phyloP scores from a whole-genome alignment of 2,888 invertebrate species.

The Melinopterus prodromus region DNA sequence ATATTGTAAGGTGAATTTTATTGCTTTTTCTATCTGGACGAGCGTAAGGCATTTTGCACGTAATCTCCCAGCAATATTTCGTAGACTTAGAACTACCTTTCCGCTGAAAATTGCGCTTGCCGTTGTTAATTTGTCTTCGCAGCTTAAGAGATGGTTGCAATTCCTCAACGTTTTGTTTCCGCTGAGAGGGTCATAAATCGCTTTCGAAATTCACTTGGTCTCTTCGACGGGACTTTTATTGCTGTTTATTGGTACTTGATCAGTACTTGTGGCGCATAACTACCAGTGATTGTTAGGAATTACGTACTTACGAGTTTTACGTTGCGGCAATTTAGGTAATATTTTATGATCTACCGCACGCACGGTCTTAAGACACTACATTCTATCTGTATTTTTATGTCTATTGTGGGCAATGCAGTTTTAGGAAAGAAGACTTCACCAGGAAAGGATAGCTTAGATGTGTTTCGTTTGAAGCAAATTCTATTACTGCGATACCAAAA shows the following conservation, averaged over 20 bases:
- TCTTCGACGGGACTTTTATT: slow-evolving; percentile 18
- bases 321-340: not conserved
- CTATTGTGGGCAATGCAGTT: no score
- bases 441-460: no score
- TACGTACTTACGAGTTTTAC: not conserved
- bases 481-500: no score
- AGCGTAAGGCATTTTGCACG: not conserved
- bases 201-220: slow-evolving; percentile 29
- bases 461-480: no score
- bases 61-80: not conserved
- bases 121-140: slow-evolving; percentile 46
- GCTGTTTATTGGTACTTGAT: not conserved
- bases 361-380: no score
- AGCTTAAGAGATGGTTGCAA: slow-evolving; percentile 46
- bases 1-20: slow-evolving; percentile 4
- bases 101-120: slow-evolving; percentile 29
- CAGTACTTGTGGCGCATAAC: not conserved
- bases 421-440: no score
- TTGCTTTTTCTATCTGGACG: not conserved
- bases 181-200: slow-evolving; percentile 43
- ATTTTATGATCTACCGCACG: not conserved
- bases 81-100: slow-evolving; percentile 20
- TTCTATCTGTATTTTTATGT: no score
- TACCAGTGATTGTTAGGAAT: not conserved
- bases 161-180: slow-evolving; percentile 45